Percentiles rank a stretch among this genome's conserved stretches.
phyloP scores from a whole-genome alignment of 1,140 invertebrate genomes.

The Listronotus bonariensis region DNA sequence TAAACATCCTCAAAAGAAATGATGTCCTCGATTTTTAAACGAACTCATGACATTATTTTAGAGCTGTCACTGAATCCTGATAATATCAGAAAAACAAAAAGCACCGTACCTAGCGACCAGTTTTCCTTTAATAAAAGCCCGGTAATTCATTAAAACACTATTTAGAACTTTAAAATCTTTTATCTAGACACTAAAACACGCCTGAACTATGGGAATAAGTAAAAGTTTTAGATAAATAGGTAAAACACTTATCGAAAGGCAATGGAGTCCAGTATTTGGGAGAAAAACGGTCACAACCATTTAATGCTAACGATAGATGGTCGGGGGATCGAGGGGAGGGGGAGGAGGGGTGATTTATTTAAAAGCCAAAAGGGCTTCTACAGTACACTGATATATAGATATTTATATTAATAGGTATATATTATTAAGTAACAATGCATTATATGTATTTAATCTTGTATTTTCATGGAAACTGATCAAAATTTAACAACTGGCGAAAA shows the following conservation, averaged over 20 bases:
- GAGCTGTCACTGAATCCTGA: too few species aligned
- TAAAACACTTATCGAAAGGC: conserved; percentile 8
- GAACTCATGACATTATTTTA: too few species aligned
- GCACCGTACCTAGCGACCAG: too few species aligned
- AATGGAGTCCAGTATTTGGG: conserved; percentile 1
- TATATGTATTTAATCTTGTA: conserved; percentile 36
- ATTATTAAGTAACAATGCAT: conserved; percentile 43
- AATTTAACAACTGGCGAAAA: conserved; percentile 1
- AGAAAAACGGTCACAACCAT: conserved; percentile 33
- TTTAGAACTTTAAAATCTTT: conserved; percentile 8
- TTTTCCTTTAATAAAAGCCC: too few species aligned
- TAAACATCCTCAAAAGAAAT: too few species aligned
- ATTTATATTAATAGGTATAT: conserved; percentile 35
- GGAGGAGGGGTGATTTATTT: conserved; percentile 12
- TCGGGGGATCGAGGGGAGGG: conserved; percentile 1
- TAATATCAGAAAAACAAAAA: too few species aligned
- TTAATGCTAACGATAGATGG: conserved; percentile 12
- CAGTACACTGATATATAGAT: conserved; percentile 41
- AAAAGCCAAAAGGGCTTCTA: conserved; percentile 40
- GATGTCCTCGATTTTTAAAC: too few species aligned
- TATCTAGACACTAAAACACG: conserved; percentile 11
- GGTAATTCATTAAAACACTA: not conserved
- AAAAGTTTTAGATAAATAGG: conserved; percentile 1
- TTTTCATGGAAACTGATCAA: conserved; percentile 14
- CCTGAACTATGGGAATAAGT: conserved; percentile 3